These are phyloP conservation scores for Eulithis prunata DNA, from an alignment of 2,888 invertebrate species.

Conservation along the genomic window DNA sequence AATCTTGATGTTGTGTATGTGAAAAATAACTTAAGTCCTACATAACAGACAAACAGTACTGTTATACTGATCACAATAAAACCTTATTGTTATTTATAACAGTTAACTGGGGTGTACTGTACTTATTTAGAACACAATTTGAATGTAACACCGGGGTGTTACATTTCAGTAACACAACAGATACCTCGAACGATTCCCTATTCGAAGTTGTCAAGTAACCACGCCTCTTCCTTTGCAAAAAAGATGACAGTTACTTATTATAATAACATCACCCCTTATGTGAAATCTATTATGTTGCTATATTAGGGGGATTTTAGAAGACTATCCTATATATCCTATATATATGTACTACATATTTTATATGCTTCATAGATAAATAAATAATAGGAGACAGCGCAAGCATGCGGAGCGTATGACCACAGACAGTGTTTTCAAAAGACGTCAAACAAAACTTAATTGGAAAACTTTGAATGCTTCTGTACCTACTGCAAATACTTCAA, in stretches of 20 bases:
- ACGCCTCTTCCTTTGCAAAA: conserved; percentile 76
- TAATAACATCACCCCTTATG: conserved; percentile 57
- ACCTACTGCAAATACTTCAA: no score
- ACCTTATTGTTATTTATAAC: conserved; percentile 34
- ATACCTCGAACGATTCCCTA: conserved; percentile 58
- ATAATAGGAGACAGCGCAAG: no score
- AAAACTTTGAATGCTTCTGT: no score
- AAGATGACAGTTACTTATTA: conserved; percentile 66
- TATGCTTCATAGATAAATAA: no score
- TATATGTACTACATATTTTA: neutral
- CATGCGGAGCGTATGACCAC: no score
- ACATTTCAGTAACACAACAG: conserved; percentile 62
- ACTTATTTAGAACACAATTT: conserved; percentile 38
- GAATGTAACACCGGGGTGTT: conserved; percentile 57
- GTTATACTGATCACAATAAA: conserved; percentile 23
- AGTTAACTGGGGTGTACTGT: conserved; percentile 29
- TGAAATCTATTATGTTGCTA: conserved; percentile 35
- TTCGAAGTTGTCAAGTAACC: conserved; percentile 71
- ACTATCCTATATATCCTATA: conserved; percentile 4
- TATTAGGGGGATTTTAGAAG: conserved; percentile 9
- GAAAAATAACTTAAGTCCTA: neutral
- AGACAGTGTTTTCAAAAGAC: no score
- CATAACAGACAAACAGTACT: neutral
- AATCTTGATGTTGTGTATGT: no score
- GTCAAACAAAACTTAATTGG: no score